Evolutionary conservation across 2,888 invertebrate species (phyloP).

Genomic region (Drosophila neonasuta): DNA sequence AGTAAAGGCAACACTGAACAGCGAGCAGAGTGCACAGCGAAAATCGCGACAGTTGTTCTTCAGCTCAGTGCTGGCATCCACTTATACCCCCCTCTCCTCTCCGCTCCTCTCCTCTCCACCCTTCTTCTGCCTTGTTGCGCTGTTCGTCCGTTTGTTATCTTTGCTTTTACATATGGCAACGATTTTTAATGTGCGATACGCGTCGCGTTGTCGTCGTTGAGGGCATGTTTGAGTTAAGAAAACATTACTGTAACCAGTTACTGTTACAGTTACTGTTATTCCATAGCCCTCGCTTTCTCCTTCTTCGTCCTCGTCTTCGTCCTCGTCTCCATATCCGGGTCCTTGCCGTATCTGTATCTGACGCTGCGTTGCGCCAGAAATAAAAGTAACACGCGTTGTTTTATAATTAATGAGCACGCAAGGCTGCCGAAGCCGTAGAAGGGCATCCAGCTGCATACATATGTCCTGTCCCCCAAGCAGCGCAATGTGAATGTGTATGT

Average conservation of each 20-base stretch:
- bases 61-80: constrained; percentile 11
- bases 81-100: constrained; percentile 7
- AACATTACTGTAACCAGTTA: constrained; percentile 66
- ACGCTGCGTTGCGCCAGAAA: constrained; percentile 43
- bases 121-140: background rate
- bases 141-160: constrained; percentile 61
- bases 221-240: constrained; percentile 76
- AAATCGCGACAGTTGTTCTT: constrained; percentile 47
- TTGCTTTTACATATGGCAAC: constrained; percentile 74
- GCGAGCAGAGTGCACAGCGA: background rate
- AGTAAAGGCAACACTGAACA: constrained; percentile 21
- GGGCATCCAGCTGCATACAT: constrained; percentile 49
- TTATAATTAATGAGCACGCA: constrained; percentile 77
- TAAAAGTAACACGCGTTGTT: constrained; percentile 73
- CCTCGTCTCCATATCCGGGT: background rate
- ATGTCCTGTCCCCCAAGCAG: constrained; percentile 31
- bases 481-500: background rate
- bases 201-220: constrained; percentile 36
- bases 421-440: constrained; percentile 46
- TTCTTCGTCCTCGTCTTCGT: background rate
- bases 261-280: constrained; percentile 58
- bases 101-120: background rate
- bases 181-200: constrained; percentile 73
- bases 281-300: constrained; percentile 28
- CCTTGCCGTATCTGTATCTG: constrained; percentile 35